Evolutionary conservation across 2,113 vertebrate species (phyloP), one percentile per base, ranked within the genome.

Genomic region (Lepidothrix coronata): DNA sequence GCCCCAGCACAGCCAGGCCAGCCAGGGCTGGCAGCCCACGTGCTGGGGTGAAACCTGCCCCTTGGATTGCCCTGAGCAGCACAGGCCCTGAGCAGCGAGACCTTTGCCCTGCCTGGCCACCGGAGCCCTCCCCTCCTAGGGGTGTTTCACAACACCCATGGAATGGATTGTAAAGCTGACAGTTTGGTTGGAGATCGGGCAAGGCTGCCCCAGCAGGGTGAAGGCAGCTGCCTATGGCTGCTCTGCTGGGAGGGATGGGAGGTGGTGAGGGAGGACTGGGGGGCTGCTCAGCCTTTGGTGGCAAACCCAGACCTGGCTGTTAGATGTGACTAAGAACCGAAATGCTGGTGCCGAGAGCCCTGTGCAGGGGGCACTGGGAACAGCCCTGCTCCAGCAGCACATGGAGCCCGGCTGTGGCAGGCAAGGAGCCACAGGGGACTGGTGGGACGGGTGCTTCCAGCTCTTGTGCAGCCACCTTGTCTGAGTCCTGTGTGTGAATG

Each of bases 341-440:
- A 55, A 43, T 6, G 88, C 88, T 71, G 88, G 82, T 88, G 49
- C 67, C 0, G 14, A 3, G 6, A 72, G 73, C 57, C 55, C 20
- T 14, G 78, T 1, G 6, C 5, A 1, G 41, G 44, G 30, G 48
- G 5, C 5, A 15, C 6, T 3, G 22, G 46, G 17, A 6, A 3
- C 76, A 71, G 55, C 80, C 71, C n/a, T 8, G 91, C 72, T 55
- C 81, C 79, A 41, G 80, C 66, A 33, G 52, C 76, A 72, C 54
- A 4, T 0, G 11, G 65, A 31, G 79, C 75, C 25, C 0, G 4
- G 37, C 74, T 25, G 66, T 5, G 18, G 74, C 0, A 1, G 55
- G 48, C 1, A 0, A 55, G 54, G 30, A 86, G 80, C 84, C 12
- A 5, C 0, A 1, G 15, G 9, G 6, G 37, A 8, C 54, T 6